Evolutionary conservation across 2,113 vertebrate species (phyloP).

Genomic region (Coptodon bakossiorum): DNA sequence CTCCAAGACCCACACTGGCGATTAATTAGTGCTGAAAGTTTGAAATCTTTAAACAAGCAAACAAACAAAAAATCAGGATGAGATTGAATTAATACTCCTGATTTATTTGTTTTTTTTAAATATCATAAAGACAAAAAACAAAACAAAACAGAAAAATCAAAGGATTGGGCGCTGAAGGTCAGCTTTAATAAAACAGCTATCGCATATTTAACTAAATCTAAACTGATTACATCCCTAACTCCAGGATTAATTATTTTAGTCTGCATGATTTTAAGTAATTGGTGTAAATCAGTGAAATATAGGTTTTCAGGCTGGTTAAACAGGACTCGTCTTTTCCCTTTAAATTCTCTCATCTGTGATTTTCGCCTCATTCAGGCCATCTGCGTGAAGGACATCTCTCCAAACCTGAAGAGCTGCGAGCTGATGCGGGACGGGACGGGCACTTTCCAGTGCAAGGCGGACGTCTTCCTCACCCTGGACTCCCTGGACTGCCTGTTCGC

Average conservation of each 20-base stretch:
- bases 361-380: conserved; percentile 52
- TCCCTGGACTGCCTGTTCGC: conserved; percentile 57
- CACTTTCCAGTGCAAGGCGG: conserved; percentile 73
- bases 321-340: accelerated
- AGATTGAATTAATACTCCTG: accelerated
- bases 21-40: background rate
- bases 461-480: conserved; percentile 71
- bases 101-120: accelerated
- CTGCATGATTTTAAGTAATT: background rate
- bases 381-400: conserved; percentile 73
- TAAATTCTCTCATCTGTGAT: background rate
- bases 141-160: background rate
- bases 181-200: background rate
- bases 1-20: background rate
- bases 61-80: background rate
- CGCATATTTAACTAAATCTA: background rate
- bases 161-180: background rate
- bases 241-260: background rate
- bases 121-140: background rate
- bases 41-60: too few species aligned
- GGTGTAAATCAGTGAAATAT: background rate
- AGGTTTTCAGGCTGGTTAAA: background rate
- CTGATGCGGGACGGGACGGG: conserved; percentile 61
- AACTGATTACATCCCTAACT: background rate
- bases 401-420: conserved; percentile 76